Conservation (phyloP, 2,113 vertebrate genomes). For the Chloropsis hardwickii region DNA sequence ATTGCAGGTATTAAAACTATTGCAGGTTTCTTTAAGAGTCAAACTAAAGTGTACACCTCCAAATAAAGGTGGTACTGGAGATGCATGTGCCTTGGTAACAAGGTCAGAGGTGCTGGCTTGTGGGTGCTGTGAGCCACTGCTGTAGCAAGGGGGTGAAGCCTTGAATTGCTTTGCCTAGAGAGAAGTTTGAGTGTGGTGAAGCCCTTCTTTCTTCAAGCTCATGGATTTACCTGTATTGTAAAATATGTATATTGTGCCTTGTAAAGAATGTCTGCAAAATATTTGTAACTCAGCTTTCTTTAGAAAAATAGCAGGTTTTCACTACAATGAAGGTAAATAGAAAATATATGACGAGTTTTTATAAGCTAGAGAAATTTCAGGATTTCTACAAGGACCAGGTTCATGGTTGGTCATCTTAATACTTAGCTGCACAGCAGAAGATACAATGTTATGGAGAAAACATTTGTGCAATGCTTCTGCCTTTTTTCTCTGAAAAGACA, state of each 20-base stretch:
- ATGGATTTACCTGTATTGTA: neutral
- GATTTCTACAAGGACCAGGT: neutral
- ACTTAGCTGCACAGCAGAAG: neutral
- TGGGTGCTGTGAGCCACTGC: neutral
- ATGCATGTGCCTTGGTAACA: neutral
- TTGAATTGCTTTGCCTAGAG: neutral
- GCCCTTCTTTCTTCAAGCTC: neutral
- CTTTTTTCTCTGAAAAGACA: neutral
- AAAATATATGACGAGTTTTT: neutral
- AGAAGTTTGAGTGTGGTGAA: neutral
- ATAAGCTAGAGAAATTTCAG: neutral
- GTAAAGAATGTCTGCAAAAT: neutral
- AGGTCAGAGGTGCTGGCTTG: neutral
- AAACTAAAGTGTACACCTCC: neutral
- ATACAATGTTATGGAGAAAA: neutral
- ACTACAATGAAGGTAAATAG: neutral
- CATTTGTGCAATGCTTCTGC: neutral
- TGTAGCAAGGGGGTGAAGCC: neutral
- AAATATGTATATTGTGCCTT: neutral
- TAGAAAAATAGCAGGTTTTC: neutral
- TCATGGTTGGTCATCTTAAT: neutral
- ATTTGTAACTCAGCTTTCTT: neutral
- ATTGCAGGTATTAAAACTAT: neutral
- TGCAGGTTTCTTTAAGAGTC: neutral
- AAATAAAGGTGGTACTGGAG: neutral